Evolutionary conservation across 2,113 vertebrate genomes (phyloP).

Genomic region (Ameiurus melas): DNA sequence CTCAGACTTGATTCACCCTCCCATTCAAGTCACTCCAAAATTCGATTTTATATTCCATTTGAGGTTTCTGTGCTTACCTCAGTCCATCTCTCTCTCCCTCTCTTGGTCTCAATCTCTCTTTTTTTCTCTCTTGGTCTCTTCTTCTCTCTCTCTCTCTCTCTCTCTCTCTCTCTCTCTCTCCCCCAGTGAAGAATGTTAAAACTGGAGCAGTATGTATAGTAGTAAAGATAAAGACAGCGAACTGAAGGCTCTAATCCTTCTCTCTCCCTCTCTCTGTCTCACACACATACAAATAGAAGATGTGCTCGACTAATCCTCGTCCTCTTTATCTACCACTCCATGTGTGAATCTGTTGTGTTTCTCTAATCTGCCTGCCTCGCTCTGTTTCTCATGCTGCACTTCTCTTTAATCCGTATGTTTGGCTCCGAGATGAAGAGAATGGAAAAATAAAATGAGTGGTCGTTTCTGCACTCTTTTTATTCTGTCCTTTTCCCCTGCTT

Average conservation of each 20-base stretch:
- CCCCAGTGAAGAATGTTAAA: not conserved
- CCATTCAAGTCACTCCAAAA: not conserved
- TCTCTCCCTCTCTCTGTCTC: not conserved
- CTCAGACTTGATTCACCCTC: too few relatives aligned
- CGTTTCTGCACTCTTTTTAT: not conserved
- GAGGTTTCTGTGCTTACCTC: not conserved
- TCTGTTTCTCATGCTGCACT: not conserved
- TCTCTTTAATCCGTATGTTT: not conserved
- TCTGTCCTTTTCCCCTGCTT: not conserved
- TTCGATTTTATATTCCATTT: not conserved
- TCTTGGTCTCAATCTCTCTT: not conserved
- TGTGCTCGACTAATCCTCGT: not conserved
- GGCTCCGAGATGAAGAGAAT: not conserved
- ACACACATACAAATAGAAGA: not conserved
- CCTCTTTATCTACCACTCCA: not conserved
- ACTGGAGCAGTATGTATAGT: not conserved
- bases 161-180: conserved; percentile 2
- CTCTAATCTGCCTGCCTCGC: not conserved
- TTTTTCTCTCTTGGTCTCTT: not conserved
- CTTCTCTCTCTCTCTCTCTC: not conserved
- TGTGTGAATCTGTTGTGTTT: not conserved
- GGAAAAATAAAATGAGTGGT: not conserved
- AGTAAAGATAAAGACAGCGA: not conserved
- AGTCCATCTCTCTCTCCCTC: not conserved
- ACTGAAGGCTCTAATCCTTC: not conserved